phyloP scores from a whole-genome alignment of 2,113 vertebrate genomes.

The Glareola pratincola region DNA sequence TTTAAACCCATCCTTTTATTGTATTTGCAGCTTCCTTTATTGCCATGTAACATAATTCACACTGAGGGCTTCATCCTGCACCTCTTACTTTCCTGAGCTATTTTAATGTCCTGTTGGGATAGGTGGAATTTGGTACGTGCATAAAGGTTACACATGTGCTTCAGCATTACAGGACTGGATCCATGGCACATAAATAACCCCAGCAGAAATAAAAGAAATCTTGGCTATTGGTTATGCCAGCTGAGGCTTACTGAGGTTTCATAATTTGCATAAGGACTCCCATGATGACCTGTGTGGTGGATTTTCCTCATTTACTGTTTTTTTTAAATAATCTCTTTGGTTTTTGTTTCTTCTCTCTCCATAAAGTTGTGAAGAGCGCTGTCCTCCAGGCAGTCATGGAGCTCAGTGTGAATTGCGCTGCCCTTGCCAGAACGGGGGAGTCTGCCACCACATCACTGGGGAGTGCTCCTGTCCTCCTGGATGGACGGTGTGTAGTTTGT shows the following conservation, averaged over 20 bases:
- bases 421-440: constrained; percentile 95
- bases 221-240: not conserved
- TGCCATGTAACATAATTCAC: not conserved
- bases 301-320: not conserved
- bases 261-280: not conserved
- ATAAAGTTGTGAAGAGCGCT: constrained; percentile 90
- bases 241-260: not conserved
- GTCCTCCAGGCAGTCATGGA: constrained; percentile 92
- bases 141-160: not conserved
- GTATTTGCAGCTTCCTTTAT: not conserved
- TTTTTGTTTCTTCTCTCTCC: not conserved
- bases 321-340: not conserved
- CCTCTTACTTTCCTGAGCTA: not conserved
- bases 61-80: not conserved
- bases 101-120: not conserved
- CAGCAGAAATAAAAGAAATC: not conserved
- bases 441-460: constrained; percentile 95
- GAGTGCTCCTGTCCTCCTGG: constrained; percentile 93
- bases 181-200: not conserved
- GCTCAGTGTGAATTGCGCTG: constrained; percentile 94
- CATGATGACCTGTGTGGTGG: not conserved
- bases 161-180: not conserved
- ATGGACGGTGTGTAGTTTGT: constrained; percentile 85
- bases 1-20: constrained; percentile 8
- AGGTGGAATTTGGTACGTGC: not conserved